These are phyloP conservation scores for Trichosurus vulpecula DNA, from an alignment of 2,797 vertebrate genomes.

Conservation along the genomic window DNA sequence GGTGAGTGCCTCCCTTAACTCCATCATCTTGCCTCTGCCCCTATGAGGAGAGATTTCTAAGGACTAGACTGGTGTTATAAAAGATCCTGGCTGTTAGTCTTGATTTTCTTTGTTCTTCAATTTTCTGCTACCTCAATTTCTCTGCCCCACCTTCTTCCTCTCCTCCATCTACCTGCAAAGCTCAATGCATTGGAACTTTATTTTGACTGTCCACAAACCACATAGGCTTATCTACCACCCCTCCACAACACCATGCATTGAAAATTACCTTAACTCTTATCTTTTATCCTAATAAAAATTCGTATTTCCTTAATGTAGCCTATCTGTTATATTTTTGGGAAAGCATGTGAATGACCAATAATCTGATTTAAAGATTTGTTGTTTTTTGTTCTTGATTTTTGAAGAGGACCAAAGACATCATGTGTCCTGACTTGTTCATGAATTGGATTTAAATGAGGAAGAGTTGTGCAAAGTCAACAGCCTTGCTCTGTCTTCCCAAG, in stretches of 20 bases:
- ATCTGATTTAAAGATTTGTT: background rate
- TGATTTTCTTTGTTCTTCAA: too few relatives aligned
- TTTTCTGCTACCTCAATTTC: background rate
- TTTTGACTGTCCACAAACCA: background rate
- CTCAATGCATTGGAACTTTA: background rate
- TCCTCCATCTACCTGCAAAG: accelerated
- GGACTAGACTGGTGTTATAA: background rate
- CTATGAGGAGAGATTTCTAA: background rate
- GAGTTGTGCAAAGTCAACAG: background rate
- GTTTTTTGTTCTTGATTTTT: background rate
- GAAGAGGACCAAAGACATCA: background rate
- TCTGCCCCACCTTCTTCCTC: background rate
- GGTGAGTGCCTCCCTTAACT: too few relatives aligned
- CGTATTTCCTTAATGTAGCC: background rate
- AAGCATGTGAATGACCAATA: background rate
- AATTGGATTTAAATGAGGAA: background rate
- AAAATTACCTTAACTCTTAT: background rate
- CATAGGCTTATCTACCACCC: background rate
- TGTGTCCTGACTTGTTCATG: background rate
- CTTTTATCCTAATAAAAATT: background rate
- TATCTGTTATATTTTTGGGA: background rate
- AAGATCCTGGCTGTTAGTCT: too few relatives aligned
- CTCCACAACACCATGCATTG: background rate
- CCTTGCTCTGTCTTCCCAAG: background rate
- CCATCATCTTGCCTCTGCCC: too few relatives aligned